Percentiles rank a stretch among this genome's conserved stretches.
These are phyloP conservation scores for Diploscapter pachys DNA, from an alignment of 1,140 invertebrate species.

Conservation along the genomic window DNA sequence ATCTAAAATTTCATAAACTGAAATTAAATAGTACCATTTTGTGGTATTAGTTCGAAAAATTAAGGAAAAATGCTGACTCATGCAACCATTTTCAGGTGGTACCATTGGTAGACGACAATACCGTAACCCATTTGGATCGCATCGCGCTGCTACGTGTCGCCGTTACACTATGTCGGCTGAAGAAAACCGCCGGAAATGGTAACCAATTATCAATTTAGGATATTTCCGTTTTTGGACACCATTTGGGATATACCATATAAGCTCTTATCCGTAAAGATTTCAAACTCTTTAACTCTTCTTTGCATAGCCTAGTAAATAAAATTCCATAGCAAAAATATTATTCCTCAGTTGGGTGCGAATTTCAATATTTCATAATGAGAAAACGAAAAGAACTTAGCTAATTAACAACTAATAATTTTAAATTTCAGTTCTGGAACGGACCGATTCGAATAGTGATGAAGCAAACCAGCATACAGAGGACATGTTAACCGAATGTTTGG, in stretches of 20 bases:
- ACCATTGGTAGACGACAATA: conserved; percentile 51
- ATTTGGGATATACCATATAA: background rate
- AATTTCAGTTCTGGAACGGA: conserved; percentile 45
- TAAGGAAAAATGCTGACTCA: no score
- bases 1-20: conserved; percentile 1
- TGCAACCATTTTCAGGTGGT: conserved; percentile 29
- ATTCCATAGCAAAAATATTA: conserved; percentile 33
- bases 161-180: conserved; percentile 50
- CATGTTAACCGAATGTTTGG: conserved; percentile 47
- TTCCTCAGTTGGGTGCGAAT: conserved; percentile 29
- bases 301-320: background rate
- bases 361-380: conserved; percentile 27
- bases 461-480: conserved; percentile 41
- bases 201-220: conserved; percentile 6
- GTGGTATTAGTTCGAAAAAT: no score
- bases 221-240: background rate
- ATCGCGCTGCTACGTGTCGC: conserved; percentile 54
- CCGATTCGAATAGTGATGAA: conserved; percentile 23
- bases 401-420: background rate
- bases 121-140: conserved; percentile 54
- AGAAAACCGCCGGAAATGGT: conserved; percentile 46
- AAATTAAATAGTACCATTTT: no score
- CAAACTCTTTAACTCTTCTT: background rate
- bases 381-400: background rate
- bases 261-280: background rate